These are phyloP conservation scores for Bembecia ichneumoniformis DNA, from an alignment of 2,888 invertebrate genomes.

Conservation along the genomic window DNA sequence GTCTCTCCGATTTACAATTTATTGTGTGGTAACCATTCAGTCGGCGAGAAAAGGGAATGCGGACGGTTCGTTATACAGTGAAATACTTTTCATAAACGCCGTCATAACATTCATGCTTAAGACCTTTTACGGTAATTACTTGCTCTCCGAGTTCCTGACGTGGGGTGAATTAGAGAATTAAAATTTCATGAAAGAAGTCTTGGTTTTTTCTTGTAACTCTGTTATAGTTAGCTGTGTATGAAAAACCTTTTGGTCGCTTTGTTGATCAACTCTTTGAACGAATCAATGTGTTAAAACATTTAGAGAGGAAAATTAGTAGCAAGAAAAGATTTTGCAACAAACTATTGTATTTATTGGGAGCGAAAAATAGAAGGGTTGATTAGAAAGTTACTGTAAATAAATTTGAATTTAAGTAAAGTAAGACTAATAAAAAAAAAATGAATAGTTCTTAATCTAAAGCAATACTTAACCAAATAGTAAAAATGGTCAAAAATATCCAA, in stretches of 20 bases:
- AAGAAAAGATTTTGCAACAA: too few relatives aligned
- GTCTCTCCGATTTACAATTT: constrained; percentile 16
- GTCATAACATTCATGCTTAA: constrained; percentile 69
- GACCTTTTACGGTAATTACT: constrained; percentile 70
- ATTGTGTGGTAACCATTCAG: constrained; percentile 60
- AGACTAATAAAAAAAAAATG: too few relatives aligned
- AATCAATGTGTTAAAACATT: too few relatives aligned
- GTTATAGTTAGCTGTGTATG: neutral
- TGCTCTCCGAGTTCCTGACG: constrained; percentile 31
- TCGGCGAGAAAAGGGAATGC: constrained; percentile 38
- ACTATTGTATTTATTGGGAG: too few relatives aligned
- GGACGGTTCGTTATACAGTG: constrained; percentile 40
- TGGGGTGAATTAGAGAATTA: constrained; percentile 64
- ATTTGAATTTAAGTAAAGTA: too few relatives aligned
- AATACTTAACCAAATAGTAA: too few relatives aligned
- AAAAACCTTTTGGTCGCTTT: neutral
- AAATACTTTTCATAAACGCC: constrained; percentile 69
- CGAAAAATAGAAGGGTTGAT: too few relatives aligned
- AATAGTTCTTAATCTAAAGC: too few relatives aligned
- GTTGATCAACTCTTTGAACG: neutral
- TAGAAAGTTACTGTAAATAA: too few relatives aligned
- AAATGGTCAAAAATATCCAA: too few relatives aligned
- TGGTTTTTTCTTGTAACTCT: constrained; percentile 46
- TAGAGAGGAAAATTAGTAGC: too few relatives aligned
- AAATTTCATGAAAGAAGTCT: constrained; percentile 61